Evolutionary conservation across 2,888 invertebrate species (phyloP).

Genomic region (Pachydiplax longipennis): DNA sequence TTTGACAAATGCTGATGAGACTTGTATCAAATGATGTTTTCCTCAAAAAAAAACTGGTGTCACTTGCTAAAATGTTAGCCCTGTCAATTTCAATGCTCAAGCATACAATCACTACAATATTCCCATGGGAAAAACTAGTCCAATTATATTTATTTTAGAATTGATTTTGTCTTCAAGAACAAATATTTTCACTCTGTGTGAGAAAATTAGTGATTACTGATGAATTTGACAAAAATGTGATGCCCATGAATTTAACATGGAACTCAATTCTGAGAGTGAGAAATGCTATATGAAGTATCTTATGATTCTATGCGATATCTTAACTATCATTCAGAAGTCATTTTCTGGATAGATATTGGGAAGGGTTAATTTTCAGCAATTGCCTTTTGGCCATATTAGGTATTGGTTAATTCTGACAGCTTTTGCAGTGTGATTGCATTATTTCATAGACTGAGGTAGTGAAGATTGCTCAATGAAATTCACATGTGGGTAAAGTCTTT

Average conservation of each 20-base stretch:
- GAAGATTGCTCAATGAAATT: constrained; percentile 28
- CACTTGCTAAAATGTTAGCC: neutral
- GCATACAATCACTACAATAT: neutral
- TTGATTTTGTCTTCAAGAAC: neutral
- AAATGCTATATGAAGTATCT: neutral
- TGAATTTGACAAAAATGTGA: neutral
- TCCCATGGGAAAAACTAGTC: neutral
- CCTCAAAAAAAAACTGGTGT: neutral
- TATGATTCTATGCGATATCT: neutral
- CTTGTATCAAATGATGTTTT: constrained; percentile 13
- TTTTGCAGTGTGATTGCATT: constrained; percentile 31
- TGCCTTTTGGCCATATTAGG: constrained; percentile 11
- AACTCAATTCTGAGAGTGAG: neutral
- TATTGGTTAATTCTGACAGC: constrained; percentile 7
- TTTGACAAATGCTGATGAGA: constrained; percentile 29
- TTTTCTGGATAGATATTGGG: neutral
- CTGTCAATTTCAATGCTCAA: neutral
- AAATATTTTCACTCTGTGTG: neutral
- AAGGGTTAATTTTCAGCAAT: neutral
- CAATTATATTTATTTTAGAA: neutral
- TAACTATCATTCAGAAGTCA: neutral
- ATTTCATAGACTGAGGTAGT: constrained; percentile 27
- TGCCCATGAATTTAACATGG: neutral
- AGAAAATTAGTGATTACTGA: neutral
- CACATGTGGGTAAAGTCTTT: constrained; percentile 10